Conservation (phyloP, 2,888 invertebrate genomes). For the Drosophila leonis region DNA sequence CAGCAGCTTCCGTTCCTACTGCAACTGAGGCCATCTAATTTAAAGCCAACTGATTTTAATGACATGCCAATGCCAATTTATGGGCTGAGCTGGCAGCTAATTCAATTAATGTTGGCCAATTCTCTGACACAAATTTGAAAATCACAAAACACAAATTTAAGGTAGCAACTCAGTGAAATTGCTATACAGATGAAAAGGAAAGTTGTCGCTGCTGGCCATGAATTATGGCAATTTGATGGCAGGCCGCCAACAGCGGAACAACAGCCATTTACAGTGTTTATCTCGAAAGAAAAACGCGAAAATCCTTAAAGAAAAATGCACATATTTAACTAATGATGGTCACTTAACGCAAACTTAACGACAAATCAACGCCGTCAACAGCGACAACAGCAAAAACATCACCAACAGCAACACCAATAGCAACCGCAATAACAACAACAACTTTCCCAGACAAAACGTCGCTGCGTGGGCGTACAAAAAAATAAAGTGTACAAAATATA, state of each 20-base stretch:
- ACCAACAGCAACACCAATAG: constrained; percentile 36
- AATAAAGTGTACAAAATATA: constrained; percentile 60
- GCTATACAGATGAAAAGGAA: constrained; percentile 59
- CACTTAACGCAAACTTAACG: constrained; percentile 78
- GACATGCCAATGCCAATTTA: constrained; percentile 59
- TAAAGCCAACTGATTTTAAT: constrained; percentile 54
- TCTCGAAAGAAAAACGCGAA: constrained; percentile 51
- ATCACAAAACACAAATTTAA: constrained; percentile 49
- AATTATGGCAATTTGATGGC: constrained; percentile 74
- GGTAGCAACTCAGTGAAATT: constrained; percentile 54
- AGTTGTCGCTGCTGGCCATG: constrained; percentile 65
- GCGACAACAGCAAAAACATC: constrained; percentile 39
- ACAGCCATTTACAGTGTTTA: constrained; percentile 48
- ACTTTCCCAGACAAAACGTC: constrained; percentile 75
- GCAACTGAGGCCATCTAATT: constrained; percentile 26
- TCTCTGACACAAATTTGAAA: constrained; percentile 42
- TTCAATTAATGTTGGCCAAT: constrained; percentile 54
- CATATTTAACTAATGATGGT: constrained; percentile 82
- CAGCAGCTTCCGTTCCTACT: constrained; percentile 40
- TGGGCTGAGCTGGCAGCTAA: constrained; percentile 49
- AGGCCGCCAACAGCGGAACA: constrained; percentile 35
- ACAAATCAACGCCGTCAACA: constrained; percentile 77
- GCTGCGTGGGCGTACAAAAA: constrained; percentile 65
- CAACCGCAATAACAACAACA: constrained; percentile 44
- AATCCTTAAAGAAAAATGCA: constrained; percentile 81